Evolutionary conservation across 2,113 vertebrate genomes (phyloP).

Genomic region (Ondatra zibethicus): DNA sequence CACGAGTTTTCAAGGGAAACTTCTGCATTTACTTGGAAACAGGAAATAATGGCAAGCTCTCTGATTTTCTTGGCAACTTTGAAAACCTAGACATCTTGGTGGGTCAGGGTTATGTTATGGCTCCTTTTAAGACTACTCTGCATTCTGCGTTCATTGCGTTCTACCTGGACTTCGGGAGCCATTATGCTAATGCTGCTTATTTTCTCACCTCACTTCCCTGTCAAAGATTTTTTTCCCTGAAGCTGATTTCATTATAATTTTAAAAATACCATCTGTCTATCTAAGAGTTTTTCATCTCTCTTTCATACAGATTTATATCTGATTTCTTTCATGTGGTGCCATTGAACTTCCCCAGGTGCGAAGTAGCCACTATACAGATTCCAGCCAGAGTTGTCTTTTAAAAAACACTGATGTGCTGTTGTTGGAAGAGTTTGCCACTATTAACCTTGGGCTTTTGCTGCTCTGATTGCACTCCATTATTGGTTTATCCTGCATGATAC

Average conservation of each 20-base stretch:
- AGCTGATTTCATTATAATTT: constrained; percentile 68
- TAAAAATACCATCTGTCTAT: constrained; percentile 43
- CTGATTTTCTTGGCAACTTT: background rate
- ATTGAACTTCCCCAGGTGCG: constrained; percentile 23
- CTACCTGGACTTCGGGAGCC: constrained; percentile 52
- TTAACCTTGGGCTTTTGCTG: constrained; percentile 61
- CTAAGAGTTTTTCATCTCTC: constrained; percentile 50
- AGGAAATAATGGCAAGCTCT: constrained; percentile 32
- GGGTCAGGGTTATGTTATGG: background rate
- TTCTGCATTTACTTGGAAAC: background rate
- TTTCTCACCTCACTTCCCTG: constrained; percentile 31
- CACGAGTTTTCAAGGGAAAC: constrained; percentile 47
- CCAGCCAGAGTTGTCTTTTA: constrained; percentile 37
- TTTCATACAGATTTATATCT: constrained; percentile 45
- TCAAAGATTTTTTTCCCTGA: constrained; percentile 60
- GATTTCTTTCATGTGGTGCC: background rate
- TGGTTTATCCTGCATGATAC: constrained; percentile 24
- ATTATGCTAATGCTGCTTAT: constrained; percentile 54
- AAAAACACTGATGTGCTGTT: background rate
- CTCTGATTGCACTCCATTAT: constrained; percentile 36
- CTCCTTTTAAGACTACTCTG: constrained; percentile 25
- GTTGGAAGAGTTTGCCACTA: constrained; percentile 37
- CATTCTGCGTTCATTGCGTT: background rate
- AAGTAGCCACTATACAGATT: background rate
- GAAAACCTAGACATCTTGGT: background rate